Evolutionary conservation across 2,113 vertebrate genomes (phyloP).

Genomic region (Trinectes maculatus): DNA sequence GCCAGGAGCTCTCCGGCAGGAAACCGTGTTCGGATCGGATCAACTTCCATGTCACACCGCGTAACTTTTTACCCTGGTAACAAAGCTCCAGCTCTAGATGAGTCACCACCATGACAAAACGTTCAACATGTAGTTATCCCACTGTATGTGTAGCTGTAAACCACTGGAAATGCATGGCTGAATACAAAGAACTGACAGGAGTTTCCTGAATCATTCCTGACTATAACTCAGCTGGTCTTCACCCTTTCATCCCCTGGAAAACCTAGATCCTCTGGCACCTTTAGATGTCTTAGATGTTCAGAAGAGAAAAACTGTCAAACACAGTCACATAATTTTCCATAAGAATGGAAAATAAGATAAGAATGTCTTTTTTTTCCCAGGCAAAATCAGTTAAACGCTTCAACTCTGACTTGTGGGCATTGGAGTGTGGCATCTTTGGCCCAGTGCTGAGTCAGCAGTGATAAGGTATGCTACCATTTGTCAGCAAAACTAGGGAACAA

Average conservation of each 20-base stretch:
- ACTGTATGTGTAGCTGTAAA: conserved; percentile 8
- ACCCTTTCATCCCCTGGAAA: not conserved
- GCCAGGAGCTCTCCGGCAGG: conserved; percentile 86
- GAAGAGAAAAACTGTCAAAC: not conserved
- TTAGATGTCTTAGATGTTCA: too few relatives aligned
- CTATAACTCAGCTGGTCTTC: not conserved
- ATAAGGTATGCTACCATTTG: conserved; percentile 58
- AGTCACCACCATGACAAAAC: conserved; percentile 87
- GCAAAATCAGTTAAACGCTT: conserved; percentile 10
- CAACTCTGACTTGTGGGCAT: conserved; percentile 8
- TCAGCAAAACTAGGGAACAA: conserved; percentile 39
- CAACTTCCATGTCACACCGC: conserved; percentile 90
- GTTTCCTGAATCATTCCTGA: not conserved
- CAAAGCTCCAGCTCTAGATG: conserved; percentile 88
- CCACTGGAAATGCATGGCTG: not conserved
- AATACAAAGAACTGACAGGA: not conserved
- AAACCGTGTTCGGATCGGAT: conserved; percentile 85
- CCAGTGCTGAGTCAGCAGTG: conserved; percentile 67
- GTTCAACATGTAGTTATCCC: conserved; percentile 26
- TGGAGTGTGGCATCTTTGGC: conserved; percentile 34
- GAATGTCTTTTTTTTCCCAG: conserved; percentile 3
- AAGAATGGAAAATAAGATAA: conserved; percentile 10
- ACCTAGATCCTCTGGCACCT: too few relatives aligned
- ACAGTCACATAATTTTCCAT: not conserved
- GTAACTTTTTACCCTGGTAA: conserved; percentile 89